phyloP scores from a whole-genome alignment of 2,113 vertebrate species.

The Bos indicus region DNA sequence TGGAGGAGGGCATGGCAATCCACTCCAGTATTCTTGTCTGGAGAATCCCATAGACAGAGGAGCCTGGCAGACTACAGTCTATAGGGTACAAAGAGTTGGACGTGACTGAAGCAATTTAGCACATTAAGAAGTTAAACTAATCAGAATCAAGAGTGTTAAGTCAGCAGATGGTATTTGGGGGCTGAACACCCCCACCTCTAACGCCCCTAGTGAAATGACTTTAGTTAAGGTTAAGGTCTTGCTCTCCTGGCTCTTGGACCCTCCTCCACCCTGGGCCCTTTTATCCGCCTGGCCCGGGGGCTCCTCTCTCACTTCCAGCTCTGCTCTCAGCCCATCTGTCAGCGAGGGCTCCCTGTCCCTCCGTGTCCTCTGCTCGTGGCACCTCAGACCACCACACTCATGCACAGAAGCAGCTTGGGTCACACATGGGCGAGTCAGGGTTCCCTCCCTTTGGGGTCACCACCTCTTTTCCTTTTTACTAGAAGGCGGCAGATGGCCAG shows the following conservation, averaged over 20 bases:
- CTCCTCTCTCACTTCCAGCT: neutral
- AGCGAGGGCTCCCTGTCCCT: rapidly evolving
- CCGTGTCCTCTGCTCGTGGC: neutral
- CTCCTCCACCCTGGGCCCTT: too few relatives aligned
- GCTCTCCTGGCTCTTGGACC: neutral
- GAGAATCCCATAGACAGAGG: neutral
- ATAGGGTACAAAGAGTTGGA: neutral
- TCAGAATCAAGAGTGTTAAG: neutral
- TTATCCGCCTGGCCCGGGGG: too few relatives aligned
- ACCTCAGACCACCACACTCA: neutral
- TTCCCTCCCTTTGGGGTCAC: neutral
- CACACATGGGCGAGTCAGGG: rapidly evolving
- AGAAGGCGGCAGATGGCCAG: neutral
- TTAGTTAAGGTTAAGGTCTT: too few relatives aligned
- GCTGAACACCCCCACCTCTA: neutral
- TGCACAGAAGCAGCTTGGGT: neutral
- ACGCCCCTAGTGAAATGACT: neutral
- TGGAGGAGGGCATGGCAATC: neutral
- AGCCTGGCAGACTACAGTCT: neutral
- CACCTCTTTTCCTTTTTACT: neutral
- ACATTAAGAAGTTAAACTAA: neutral
- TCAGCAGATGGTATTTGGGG: neutral
- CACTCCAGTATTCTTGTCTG: neutral
- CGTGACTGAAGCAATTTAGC: neutral
- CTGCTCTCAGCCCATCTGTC: rapidly evolving